Evolutionary conservation across 2,888 invertebrate genomes (phyloP).

Genomic region (Candidula unifasciata): DNA sequence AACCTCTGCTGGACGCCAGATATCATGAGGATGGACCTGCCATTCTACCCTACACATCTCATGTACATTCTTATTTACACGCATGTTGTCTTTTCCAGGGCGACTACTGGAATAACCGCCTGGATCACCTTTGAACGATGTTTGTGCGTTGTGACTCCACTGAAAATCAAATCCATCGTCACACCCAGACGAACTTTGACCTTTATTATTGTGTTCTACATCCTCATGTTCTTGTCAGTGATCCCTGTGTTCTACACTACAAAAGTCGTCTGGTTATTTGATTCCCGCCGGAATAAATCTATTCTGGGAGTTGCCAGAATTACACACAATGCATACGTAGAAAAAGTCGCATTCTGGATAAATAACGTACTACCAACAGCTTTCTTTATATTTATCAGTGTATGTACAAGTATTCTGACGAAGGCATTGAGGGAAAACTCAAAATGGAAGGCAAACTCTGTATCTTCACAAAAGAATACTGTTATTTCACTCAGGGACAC

Average conservation of each 20-base stretch:
- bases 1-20: not conserved
- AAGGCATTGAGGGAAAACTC: not conserved
- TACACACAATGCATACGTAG: not conserved
- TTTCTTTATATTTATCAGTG: not conserved
- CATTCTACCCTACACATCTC: constrained; percentile 4
- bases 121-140: constrained; percentile 19
- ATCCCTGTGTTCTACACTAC: not conserved
- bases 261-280: not conserved
- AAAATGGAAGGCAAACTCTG: constrained; percentile 22
- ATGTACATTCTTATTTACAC: constrained; percentile 15
- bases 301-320: not conserved
- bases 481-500: constrained; percentile 6
- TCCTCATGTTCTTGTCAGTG: not conserved
- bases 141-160: constrained; percentile 2
- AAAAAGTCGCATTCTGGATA: not conserved
- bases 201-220: not conserved
- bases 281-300: not conserved
- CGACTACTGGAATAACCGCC: not conserved
- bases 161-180: constrained; percentile 15
- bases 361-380: constrained; percentile 4
- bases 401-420: not conserved
- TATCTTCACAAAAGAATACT: not conserved
- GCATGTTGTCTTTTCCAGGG: not conserved
- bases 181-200: constrained; percentile 4
- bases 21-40: not conserved